phyloP scores from a whole-genome alignment of 1,140 invertebrate genomes.

The Sinonovacula constricta region DNA sequence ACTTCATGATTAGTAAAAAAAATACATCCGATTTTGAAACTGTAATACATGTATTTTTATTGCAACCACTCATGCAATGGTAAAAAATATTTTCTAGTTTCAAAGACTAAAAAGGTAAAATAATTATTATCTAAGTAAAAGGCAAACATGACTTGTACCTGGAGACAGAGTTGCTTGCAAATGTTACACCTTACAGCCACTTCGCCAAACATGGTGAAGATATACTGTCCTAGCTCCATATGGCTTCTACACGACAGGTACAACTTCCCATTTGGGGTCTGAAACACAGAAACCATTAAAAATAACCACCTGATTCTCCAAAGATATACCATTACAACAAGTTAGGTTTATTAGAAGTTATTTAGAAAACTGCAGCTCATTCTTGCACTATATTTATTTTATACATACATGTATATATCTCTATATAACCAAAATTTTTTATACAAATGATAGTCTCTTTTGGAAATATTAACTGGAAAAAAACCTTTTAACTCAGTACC shows the following conservation, averaged over 20 bases:
- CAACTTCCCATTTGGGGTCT: constrained; percentile 59
- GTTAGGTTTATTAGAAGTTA: background rate
- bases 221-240: constrained; percentile 74
- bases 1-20: no score
- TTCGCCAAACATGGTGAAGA: constrained; percentile 67
- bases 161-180: constrained; percentile 73
- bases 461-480: background rate
- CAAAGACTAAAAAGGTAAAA: no score
- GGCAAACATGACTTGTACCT: no score
- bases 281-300: constrained; percentile 25
- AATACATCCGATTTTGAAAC: no score
- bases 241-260: constrained; percentile 66
- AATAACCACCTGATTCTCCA: background rate
- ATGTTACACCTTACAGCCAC: constrained; percentile 67
- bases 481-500: no score
- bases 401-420: background rate
- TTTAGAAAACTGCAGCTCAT: background rate
- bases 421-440: background rate
- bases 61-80: no score
- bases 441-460: background rate
- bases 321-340: background rate
- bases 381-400: background rate
- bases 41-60: no score
- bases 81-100: no score
- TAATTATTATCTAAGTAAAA: no score